phyloP scores from a whole-genome alignment of 2,113 vertebrate species.

The Poeciliopsis turrubarensis region DNA sequence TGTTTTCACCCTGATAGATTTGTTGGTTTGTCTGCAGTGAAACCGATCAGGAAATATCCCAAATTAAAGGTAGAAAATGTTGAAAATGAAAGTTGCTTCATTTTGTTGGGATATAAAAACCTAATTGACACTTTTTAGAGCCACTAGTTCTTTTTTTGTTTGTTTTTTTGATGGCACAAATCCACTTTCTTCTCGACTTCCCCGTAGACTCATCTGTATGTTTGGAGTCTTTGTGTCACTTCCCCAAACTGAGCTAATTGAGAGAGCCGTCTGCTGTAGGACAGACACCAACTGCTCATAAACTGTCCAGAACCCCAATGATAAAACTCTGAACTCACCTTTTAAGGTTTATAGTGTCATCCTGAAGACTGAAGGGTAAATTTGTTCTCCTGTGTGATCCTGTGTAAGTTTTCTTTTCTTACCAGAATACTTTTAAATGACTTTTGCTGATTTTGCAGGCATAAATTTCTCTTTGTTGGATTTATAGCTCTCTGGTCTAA shows the following conservation, averaged over 20 bases:
- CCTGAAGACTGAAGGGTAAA: background rate
- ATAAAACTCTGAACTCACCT: background rate
- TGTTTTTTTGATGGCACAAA: no score
- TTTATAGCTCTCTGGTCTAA: background rate
- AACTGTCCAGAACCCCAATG: background rate
- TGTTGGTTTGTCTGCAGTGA: no score
- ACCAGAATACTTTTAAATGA: background rate
- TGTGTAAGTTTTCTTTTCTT: background rate
- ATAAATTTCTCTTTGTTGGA: background rate
- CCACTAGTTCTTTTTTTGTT: no score
- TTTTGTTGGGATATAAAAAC: no score
- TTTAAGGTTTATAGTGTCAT: background rate
- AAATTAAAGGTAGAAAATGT: no score
- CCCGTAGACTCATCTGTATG: no score
- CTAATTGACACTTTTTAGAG: no score
- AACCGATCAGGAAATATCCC: no score
- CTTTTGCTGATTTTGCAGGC: background rate
- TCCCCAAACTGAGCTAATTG: background rate
- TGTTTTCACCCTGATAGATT: no score
- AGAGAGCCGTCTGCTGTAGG: background rate
- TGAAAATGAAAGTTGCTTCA: no score
- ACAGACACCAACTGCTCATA: background rate
- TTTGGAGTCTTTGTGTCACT: background rate
- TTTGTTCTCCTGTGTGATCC: no score
- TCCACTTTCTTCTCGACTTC: no score